Base-by-base conservation (phyloP, 2,888 invertebrate genomes). In the Anoplius nigerrimus region DNA sequence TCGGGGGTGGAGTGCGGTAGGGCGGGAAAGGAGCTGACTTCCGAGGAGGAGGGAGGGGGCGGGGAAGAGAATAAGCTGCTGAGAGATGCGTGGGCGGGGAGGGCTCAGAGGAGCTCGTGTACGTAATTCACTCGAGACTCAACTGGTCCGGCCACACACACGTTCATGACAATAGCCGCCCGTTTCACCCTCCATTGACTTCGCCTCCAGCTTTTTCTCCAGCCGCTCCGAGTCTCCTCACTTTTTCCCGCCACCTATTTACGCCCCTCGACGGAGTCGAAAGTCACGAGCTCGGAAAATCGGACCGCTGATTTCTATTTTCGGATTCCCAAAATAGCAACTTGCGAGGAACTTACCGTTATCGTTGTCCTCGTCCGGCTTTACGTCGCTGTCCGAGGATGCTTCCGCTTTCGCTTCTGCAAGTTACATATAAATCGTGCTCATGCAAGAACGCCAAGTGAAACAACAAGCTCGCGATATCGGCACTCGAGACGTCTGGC, bases 351-450 rank as follows among this genome's bases (percentile, higher is more conserved):
- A 80, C 85, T 84, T 79, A 87, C 87, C 86, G 60, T 87, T 84
- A 54, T 88, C 85, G 54, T 71, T 68, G n/a, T 79, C 79, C 5
- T 83, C 82, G 45, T 85, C 87, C 15, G 82, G 71, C 71, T 87
- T 88, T 58, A 76, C 86, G 54, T 88, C 88, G 59, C 84, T 79
- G 70, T 88, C 88, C 18, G 88, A 88, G n/a, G 87, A 85, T 53
- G 84, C 86, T 71, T 86, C 88, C 3, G 88, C 87, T 76, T 85
- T 88, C 58, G 88, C 88, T 79, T 88, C 88, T 88, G 82, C 15
- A 87, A 79, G 59, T 66, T 20, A 69, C 53, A 74, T 20, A 62
- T 27, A 61, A 62, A 66, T 71, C 77, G 76, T 77, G 78, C 69
- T 81, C 81, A 75, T 83, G 80, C 81, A 56, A 70, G 16, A 74